Base-by-base conservation (phyloP, 2,888 invertebrate species). In the Serripes groenlandicus region DNA sequence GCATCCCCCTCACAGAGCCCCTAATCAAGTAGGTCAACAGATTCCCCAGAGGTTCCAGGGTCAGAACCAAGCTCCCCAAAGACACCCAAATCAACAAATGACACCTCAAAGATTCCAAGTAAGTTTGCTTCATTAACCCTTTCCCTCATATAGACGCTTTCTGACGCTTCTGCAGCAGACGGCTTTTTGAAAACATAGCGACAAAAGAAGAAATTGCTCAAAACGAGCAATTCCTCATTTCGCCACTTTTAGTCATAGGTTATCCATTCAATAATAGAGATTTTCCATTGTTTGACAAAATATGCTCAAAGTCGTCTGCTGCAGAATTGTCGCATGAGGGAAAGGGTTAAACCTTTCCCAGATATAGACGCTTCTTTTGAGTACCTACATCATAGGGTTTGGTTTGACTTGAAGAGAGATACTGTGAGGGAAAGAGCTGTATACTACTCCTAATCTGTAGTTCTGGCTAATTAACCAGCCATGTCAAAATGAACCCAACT, bases 61-160 rank as follows among this genome's bases (percentile, higher is more conserved):
- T 5, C 62, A 62, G n/a, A 15, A 1, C 26, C 62, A 4, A 3
- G 35, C n/a, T 37, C 66, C 30, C 18, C 66, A 30, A 9, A 66
- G 66, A 23, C 66, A 66, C 15, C 42, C 35, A 23, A 42, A 37
- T 66, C 66, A 37, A 66, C 66, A 66, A 15, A 37, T 42, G 26
- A 30, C n/a, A 26, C 72, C 64, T 26, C 75, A 75, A 11, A 71
- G 72, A 42, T 72, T 76, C 34, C 75, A 75, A 68, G 80, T 81
- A 54, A 26, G 42, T 52, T 42, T 7, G 2, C 9, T n/a, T n/a
- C 18, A 1, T 69, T 9, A 56, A 56, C 56, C 23, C 56, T 11
- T 5, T 56, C 2, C 23, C 56, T 21, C 2, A 3, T 21, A 5
- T 21, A 21, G 21, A 15, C 21, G 7, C 21, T 15, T 49, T 49